Conservation (phyloP, 2,113 vertebrate genomes). For the Takifugu flavidus region DNA sequence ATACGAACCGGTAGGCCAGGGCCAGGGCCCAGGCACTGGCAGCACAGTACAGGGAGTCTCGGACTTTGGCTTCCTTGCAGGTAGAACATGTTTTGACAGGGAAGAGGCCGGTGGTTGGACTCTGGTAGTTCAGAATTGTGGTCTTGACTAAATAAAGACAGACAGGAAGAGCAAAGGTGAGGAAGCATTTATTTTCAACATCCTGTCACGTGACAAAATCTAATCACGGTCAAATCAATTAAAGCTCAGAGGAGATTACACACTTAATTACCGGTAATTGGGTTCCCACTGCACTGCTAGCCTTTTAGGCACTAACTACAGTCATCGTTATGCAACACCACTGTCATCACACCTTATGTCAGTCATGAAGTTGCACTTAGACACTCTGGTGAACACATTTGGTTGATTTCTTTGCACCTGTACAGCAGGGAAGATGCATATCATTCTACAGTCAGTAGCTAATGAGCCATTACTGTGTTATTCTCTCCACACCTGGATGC, state of each 20-base stretch:
- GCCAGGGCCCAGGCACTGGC: constrained; percentile 89
- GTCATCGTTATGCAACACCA: background rate
- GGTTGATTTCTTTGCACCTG: no score
- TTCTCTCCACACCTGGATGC: background rate
- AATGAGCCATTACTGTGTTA: background rate
- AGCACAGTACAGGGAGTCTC: constrained; percentile 93
- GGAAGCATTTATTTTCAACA: background rate
- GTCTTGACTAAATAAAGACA: constrained; percentile 79
- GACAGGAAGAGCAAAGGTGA: background rate
- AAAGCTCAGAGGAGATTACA: no score
- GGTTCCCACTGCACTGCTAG: background rate
- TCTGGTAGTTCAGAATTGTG: constrained; percentile 89
- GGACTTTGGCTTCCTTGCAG: constrained; percentile 84
- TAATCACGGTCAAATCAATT: no score
- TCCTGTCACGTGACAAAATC: no score
- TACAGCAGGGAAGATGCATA: no score
- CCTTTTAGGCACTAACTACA: background rate
- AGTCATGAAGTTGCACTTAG: background rate
- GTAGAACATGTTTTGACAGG: constrained; percentile 84
- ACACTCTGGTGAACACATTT: background rate
- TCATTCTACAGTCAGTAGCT: background rate
- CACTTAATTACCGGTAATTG: no score
- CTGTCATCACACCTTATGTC: background rate
- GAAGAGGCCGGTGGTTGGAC: constrained; percentile 92
- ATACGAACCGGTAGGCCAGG: constrained; percentile 87